phyloP scores from a whole-genome alignment of 2,888 invertebrate species.

The Philaethria dido region DNA sequence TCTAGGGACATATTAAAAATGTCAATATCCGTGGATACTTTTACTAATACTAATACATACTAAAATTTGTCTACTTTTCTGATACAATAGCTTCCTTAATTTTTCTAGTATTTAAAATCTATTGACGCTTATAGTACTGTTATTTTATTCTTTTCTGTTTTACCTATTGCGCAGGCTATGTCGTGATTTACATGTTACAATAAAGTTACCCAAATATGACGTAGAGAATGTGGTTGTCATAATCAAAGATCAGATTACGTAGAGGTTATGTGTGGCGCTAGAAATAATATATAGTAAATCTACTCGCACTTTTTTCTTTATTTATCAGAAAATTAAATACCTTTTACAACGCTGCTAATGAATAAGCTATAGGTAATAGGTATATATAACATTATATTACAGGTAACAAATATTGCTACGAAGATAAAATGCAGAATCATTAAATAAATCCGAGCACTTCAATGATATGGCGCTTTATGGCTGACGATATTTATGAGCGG shows the following conservation, averaged over 20 bases:
- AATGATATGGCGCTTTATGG: conserved; percentile 9
- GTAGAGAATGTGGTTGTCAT: background rate
- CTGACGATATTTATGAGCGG: conserved; percentile 11
- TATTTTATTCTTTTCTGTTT: background rate
- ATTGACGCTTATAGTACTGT: background rate
- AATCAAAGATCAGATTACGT: background rate
- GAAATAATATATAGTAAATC: background rate
- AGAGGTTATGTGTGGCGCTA: background rate
- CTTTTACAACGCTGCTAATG: background rate
- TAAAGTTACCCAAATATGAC: background rate
- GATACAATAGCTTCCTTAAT: no score
- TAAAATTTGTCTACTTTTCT: no score
- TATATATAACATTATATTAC: background rate
- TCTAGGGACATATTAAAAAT: no score
- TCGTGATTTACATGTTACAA: background rate
- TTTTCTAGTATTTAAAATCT: no score
- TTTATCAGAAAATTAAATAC: background rate
- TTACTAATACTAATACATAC: no score
- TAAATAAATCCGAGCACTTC: conserved; percentile 18
- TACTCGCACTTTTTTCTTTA: background rate
- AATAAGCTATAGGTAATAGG: background rate
- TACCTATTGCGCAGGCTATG: background rate
- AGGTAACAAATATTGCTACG: background rate
- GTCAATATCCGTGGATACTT: no score
- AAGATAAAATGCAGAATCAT: background rate